Percentiles rank a stretch among this genome's conserved stretches.
These are phyloP conservation scores for Eleginops maclovinus DNA, from an alignment of 2,113 vertebrate genomes.

Conservation along the genomic window DNA sequence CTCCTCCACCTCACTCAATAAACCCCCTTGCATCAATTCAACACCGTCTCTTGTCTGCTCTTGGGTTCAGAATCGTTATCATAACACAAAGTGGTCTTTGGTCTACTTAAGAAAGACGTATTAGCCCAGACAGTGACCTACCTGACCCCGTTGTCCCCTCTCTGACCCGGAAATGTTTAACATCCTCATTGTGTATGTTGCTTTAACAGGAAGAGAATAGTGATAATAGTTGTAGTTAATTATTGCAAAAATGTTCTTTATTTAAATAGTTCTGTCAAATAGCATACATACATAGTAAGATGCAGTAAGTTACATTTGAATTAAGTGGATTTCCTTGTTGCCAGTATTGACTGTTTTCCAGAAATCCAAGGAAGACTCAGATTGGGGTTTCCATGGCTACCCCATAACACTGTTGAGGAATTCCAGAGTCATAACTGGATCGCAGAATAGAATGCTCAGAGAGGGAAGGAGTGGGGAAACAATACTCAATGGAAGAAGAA, in stretches of 20 bases:
- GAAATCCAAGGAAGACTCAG: neutral
- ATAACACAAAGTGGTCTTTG: slow-evolving; percentile 43
- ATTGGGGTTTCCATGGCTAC: slow-evolving; percentile 49
- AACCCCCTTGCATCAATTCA: too few species aligned
- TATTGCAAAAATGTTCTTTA: neutral
- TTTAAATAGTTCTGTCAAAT: neutral
- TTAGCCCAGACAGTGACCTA: slow-evolving; percentile 39
- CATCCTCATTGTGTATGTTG: slow-evolving; percentile 37
- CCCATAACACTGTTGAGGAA: slow-evolving; percentile 57
- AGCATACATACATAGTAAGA: neutral
- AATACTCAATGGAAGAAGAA: slow-evolving; percentile 12
- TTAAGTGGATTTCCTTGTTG: neutral
- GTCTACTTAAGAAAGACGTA: slow-evolving; percentile 22
- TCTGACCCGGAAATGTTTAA: slow-evolving; percentile 56
- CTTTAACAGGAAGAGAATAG: neutral
- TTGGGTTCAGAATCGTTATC: too few species aligned
- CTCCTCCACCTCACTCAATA: too few species aligned
- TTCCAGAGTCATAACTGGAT: slow-evolving; percentile 43
- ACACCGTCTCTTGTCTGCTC: too few species aligned
- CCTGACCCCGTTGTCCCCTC: slow-evolving; percentile 37
- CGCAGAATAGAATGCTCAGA: slow-evolving; percentile 11
- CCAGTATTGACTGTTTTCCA: neutral
- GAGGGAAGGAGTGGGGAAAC: neutral
- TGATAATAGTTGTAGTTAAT: neutral
- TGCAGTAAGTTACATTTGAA: neutral